phyloP scores from a whole-genome alignment of 2,113 vertebrate species.

The Myxocyprinus asiaticus region DNA sequence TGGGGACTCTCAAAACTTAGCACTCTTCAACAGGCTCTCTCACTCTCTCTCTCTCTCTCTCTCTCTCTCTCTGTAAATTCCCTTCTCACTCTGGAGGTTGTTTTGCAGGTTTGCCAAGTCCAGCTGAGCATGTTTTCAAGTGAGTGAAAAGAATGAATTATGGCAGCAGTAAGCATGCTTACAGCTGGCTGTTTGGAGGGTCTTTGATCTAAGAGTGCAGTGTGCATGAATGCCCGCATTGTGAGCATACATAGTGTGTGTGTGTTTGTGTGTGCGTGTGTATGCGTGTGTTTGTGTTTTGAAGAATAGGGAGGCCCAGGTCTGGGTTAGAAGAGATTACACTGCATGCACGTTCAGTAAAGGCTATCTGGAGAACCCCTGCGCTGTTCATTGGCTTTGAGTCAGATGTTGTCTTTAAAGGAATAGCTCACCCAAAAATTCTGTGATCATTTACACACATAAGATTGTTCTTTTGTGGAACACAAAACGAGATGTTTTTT shows the following conservation, averaged over 20 bases:
- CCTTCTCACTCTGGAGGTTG: constrained; percentile 68
- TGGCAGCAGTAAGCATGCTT: constrained; percentile 91
- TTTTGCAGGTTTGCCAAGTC: constrained; percentile 86
- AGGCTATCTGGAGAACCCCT: constrained; percentile 88
- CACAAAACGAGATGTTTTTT: neutral
- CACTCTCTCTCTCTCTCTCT: neutral
- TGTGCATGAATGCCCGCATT: constrained; percentile 97
- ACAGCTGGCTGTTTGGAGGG: constrained; percentile 92
- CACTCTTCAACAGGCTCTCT: constrained; percentile 16
- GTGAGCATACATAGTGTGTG: constrained; percentile 95
- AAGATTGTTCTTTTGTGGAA: neutral
- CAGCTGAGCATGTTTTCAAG: constrained; percentile 90
- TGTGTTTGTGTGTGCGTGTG: constrained; percentile 44
- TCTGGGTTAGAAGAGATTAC: constrained; percentile 91
- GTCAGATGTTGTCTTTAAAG: constrained; percentile 80
- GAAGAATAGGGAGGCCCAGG: constrained; percentile 85
- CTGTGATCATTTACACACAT: too few species aligned
- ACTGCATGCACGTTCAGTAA: constrained; percentile 85
- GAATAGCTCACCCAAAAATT: neutral
- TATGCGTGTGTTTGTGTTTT: constrained; percentile 62
- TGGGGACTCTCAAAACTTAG: constrained; percentile 18
- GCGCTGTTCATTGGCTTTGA: constrained; percentile 82
- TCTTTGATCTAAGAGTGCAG: constrained; percentile 94
- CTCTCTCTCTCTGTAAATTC: too few species aligned
- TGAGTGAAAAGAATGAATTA: constrained; percentile 94